Evolutionary conservation across 2,888 invertebrate species (phyloP), one percentile per base, ranked within the genome.

Genomic region (Blomia tropicalis): DNA sequence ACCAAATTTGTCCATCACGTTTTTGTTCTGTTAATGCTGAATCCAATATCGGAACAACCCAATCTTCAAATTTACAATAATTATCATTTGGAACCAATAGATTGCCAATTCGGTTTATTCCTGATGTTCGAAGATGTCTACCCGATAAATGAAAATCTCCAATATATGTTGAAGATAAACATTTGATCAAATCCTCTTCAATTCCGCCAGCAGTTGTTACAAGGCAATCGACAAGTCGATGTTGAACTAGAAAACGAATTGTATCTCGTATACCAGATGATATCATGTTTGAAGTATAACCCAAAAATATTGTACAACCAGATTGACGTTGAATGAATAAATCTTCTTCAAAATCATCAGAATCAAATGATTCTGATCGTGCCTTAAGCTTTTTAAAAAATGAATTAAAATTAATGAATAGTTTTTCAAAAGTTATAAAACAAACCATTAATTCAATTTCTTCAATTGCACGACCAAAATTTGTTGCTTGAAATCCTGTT

Each of bases 161-260:
- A 59, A 98, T 73, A 70, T 82, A 93, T 0, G 95, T 96, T 0
- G 92, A 88, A 1, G 89, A 90, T 61, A 99, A 77, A 73, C 98
- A 98, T 78, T 99, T 99, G 47, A 99, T 98, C 53, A 98, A 82
- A 77, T 99, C 98, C 76, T 99, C 98, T 74, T 99, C 98, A 0
- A 99, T 79, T 0, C 98, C 98, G 1, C 98, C 98, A 0, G 96
- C 98, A 14, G 93, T 91, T 0, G 96, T 88, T 1, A 98, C 96
- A 66, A 99, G 80, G 71, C 92, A 92, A 75, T 99, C 98, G 32
- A 98, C 82, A 79, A 92, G 81, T 72, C 82, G 83, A 72, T 89
- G 83, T 71, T 91, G 81, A 0, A 84, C 87, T 62, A 91, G 77
- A 77, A 87, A 98, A 60, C 84, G 77, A 66, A 98, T 82, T 0